phyloP scores from a whole-genome alignment of 2,888 invertebrate genomes.

The Formica aserva region DNA sequence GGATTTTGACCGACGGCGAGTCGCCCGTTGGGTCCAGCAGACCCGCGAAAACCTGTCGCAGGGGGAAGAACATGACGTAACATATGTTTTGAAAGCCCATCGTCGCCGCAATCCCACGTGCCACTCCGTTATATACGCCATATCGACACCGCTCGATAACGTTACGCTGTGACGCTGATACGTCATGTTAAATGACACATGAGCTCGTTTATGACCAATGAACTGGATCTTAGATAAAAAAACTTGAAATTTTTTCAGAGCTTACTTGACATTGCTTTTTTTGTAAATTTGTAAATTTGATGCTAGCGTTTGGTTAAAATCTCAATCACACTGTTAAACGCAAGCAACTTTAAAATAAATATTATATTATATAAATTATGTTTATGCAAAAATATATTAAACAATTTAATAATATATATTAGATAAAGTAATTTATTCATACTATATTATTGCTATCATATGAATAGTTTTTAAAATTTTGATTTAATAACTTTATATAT shows the following conservation, averaged over 20 bases:
- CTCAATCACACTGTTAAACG: neutral
- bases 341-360: neutral
- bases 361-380: neutral
- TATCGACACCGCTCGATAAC: slow-evolving; percentile 42
- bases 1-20: slow-evolving; percentile 88
- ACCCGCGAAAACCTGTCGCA: slow-evolving; percentile 90
- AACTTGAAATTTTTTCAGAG: neutral
- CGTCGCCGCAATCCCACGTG: slow-evolving; percentile 14
- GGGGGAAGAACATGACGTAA: neutral
- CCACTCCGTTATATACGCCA: slow-evolving; percentile 30
- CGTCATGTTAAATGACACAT: slow-evolving; percentile 45
- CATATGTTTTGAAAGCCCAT: slow-evolving; percentile 29
- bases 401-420: neutral
- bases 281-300: neutral
- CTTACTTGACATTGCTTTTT: neutral
- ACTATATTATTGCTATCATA: neutral
- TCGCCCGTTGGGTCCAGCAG: slow-evolving; percentile 87
- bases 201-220: slow-evolving; percentile 9
- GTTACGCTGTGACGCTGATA: slow-evolving; percentile 43
- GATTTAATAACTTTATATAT: neutral
- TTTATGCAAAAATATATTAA: neutral
- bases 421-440: neutral
- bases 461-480: neutral
- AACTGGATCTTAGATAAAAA: neutral
- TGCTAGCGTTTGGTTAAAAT: neutral